Evolutionary conservation across 2,888 invertebrate species (phyloP).

Genomic region (Glyphotaelius pellucidus): DNA sequence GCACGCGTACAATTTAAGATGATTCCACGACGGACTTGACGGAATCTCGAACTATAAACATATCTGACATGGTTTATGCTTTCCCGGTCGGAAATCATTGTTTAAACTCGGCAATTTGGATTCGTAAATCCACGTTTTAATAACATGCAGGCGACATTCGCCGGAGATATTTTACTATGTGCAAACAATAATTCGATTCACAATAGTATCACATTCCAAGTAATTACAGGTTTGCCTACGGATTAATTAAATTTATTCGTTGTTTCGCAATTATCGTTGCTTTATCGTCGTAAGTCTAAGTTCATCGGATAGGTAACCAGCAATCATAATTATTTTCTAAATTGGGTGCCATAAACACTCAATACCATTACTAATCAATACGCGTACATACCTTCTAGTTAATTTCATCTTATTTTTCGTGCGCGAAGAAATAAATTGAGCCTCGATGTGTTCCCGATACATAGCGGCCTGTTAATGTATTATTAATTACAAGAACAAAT

Average conservation of each 20-base stretch:
- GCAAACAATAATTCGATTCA: background rate
- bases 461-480: background rate
- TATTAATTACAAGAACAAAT: slow-evolving; percentile 45
- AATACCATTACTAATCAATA: slow-evolving; percentile 14
- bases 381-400: background rate
- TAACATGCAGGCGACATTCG: slow-evolving; percentile 7
- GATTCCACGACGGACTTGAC: slow-evolving; percentile 49
- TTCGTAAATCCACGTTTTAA: slow-evolving; percentile 45
- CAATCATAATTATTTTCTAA: slow-evolving; percentile 2
- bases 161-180: background rate
- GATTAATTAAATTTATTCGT: slow-evolving; percentile 21
- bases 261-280: slow-evolving; percentile 25
- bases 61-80: slow-evolving; percentile 46
- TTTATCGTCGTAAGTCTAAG: slow-evolving; percentile 13
- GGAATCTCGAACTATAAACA: slow-evolving; percentile 5
- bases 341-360: slow-evolving; percentile 22
- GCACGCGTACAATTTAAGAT: slow-evolving; percentile 59
- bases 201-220: slow-evolving; percentile 32
- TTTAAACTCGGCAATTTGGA: slow-evolving; percentile 17
- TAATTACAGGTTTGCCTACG: slow-evolving; percentile 19
- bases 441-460: background rate
- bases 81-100: slow-evolving; percentile 23
- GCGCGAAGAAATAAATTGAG: background rate
- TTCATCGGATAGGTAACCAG: background rate
- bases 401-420: slow-evolving; percentile 20